Conservation (phyloP, 2,113 vertebrate species). For the Antidorcas marsupialis region DNA sequence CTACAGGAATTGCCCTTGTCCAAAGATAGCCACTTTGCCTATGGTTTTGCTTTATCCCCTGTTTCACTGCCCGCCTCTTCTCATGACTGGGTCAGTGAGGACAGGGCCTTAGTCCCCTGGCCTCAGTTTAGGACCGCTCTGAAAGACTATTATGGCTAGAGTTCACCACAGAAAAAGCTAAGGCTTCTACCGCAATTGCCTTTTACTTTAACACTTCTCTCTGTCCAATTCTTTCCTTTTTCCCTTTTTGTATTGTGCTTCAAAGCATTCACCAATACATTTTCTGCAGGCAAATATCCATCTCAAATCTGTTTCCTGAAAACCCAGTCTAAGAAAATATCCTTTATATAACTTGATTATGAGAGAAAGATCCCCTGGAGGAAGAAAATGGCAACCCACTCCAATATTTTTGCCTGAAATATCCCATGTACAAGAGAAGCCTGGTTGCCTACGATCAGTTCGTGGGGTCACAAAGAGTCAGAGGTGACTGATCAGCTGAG, state of each 20-base stretch:
- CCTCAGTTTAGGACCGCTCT: background rate
- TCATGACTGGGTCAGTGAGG: background rate
- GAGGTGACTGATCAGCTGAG: accelerated
- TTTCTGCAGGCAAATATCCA: background rate
- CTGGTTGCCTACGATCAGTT: background rate
- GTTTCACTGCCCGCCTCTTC: background rate
- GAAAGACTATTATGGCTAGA: background rate
- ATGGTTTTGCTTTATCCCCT: background rate
- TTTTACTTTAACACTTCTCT: background rate
- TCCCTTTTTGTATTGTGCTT: background rate
- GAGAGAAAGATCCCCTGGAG: background rate
- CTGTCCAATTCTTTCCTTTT: background rate
- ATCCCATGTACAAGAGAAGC: background rate
- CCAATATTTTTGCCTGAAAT: background rate
- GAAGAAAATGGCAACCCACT: background rate
- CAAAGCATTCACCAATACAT: background rate
- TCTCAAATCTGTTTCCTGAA: constrained; percentile 5
- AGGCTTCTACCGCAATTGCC: background rate
- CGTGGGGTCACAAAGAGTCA: background rate
- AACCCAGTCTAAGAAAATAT: background rate
- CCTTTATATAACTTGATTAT: background rate
- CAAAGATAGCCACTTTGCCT: background rate
- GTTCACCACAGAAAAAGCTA: background rate
- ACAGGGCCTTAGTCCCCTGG: background rate
- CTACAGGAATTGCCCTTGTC: background rate